These are phyloP conservation scores for Hymenopus coronatus DNA, from an alignment of 2,888 invertebrate species.

Conservation along the genomic window DNA sequence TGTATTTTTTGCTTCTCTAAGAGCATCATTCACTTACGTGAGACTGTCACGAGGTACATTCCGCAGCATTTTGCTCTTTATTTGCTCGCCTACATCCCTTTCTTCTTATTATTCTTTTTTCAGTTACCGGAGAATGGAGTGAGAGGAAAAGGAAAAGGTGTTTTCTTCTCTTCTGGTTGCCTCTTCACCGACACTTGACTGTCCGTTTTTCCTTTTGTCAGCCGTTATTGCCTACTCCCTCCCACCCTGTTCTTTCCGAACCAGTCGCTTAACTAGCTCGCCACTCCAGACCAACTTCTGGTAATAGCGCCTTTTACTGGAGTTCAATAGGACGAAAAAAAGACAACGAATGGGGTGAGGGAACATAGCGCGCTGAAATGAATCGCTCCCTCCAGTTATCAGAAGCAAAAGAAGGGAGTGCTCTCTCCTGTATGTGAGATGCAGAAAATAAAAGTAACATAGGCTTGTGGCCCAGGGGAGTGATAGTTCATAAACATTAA, in stretches of 20 bases:
- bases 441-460: neutral
- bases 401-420: neutral
- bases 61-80: no score
- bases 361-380: constrained; percentile 1
- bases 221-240: neutral
- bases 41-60: no score
- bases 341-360: neutral
- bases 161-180: neutral
- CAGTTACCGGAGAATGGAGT: neutral
- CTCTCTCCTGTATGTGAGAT: neutral
- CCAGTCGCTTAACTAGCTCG: neutral
- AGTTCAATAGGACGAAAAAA: constrained; percentile 17
- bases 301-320: constrained; percentile 20
- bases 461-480: neutral
- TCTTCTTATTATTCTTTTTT: neutral
- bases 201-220: neutral
- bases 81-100: neutral
- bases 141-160: neutral
- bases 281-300: constrained; percentile 16
- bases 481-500: no score
- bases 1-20: no score
- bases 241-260: neutral
- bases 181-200: neutral
- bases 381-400: neutral
- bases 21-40: no score